Conservation (phyloP, 2,113 vertebrate genomes). For the Mellivora capensis region DNA sequence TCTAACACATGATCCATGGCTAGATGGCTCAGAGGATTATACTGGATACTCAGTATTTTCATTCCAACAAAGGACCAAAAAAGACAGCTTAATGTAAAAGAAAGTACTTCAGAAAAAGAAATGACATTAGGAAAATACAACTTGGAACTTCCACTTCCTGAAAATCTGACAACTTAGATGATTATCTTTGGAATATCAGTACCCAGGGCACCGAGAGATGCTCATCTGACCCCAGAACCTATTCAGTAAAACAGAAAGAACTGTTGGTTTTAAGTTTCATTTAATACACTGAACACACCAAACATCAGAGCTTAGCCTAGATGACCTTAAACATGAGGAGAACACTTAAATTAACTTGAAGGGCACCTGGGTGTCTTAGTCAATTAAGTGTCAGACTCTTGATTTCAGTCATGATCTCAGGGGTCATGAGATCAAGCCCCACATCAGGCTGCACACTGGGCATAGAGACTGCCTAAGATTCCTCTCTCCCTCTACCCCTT, state of each 20-base stretch:
- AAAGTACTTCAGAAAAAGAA: neutral
- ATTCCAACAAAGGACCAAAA: neutral
- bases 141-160: neutral
- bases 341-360: neutral
- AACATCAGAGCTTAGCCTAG: neutral
- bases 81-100: neutral
- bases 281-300: neutral
- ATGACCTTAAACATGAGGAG: neutral
- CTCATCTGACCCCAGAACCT: neutral
- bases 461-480: no score
- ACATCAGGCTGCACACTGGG: no score
- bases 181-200: neutral
- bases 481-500: no score
- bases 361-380: no score
- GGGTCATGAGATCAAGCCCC: no score
- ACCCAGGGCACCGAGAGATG: neutral
- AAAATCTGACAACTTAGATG: neutral
- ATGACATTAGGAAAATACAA: neutral
- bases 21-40: neutral
- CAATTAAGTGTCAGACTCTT: neutral
- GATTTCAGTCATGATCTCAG: no score
- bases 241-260: neutral
- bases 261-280: neutral
- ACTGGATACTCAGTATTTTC: neutral
- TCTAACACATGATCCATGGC: neutral